Evolutionary conservation across 2,113 vertebrate genomes (phyloP), one percentile per base, ranked within the genome.

Genomic region (Zonotrichia leucophrys): DNA sequence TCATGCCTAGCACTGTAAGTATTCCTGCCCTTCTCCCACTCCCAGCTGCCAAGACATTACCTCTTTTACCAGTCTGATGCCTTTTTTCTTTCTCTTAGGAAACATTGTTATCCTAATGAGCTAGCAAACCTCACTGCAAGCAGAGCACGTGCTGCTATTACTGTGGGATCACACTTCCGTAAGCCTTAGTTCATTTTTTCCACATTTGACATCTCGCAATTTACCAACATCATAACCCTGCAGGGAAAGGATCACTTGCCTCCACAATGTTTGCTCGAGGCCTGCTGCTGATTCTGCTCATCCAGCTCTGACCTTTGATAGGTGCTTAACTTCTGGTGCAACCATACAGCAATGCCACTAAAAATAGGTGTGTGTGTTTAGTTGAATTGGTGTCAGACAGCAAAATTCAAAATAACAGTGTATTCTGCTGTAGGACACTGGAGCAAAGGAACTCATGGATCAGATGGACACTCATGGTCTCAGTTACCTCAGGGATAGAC

Each of bases 1-100:
- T 53, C 60, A 52, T 2, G 2, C 15, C 15, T 73, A 12, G 15
- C 2, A 1, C 8, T 37, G 1, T 25, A 60, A 56, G 13, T 5
- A 30, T 59, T 67, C 41, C 42, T 35, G 52, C 8, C 18, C 12
- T 52, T 82, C 53, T 87, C 21, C 62, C 46, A 35, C 24, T 79
- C 67, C 41, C 41, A 79, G n/a, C 24, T 72, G 21, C 39, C 73
- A 87, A 60, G 69, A 78, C 18, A 46, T 20, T 11, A 19, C 23
- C 20, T 62, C 49, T 53, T 63, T 74, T 35, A 64, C 12, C 21
- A 13, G 4, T 10, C 13, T 46, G n/a, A 62, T 75, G 49, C 7
- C 24, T 37, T 37, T 81, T 87, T 66, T 67, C 28, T 35, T 72
- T 52, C n/a, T 18, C 15, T 47, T 39, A 19, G 13, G 14, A 70